Evolutionary conservation across 1,140 invertebrate species (phyloP).

Genomic region (Teleopsis dalmanni): DNA sequence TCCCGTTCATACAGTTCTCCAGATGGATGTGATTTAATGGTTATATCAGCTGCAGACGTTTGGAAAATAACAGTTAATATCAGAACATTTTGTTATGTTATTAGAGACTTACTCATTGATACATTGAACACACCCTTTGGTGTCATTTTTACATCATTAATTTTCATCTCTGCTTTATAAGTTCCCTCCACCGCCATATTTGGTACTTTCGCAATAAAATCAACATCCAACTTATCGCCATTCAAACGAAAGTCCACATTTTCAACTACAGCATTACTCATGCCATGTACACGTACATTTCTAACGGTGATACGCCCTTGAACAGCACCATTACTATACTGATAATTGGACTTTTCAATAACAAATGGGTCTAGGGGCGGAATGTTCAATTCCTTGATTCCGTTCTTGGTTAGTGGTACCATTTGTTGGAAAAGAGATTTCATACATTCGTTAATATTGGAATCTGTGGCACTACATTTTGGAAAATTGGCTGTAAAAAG

Average conservation of each 20-base stretch:
- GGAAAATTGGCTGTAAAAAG: constrained; percentile 30
- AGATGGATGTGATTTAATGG: constrained; percentile 20
- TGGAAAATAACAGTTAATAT: constrained; percentile 7
- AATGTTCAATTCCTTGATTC: constrained; percentile 33
- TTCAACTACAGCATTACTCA: constrained; percentile 26
- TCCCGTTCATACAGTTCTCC: constrained; percentile 36
- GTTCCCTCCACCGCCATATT: constrained; percentile 28
- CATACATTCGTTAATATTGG: constrained; percentile 37
- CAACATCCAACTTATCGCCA: constrained; percentile 23
- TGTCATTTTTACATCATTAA: constrained; percentile 39
- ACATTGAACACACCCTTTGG: constrained; percentile 41
- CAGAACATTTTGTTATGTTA: background rate
- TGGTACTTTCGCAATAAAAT: constrained; percentile 23
- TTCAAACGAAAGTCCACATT: constrained; percentile 29
- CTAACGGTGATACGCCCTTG: constrained; percentile 30
- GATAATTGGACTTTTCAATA: constrained; percentile 25
- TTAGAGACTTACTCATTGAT: constrained; percentile 26
- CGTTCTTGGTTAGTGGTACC: constrained; percentile 29
- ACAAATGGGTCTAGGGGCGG: constrained; percentile 38
- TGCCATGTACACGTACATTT: constrained; percentile 27
- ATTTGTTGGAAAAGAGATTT: constrained; percentile 30
- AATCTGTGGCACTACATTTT: constrained; percentile 28
- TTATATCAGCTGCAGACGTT: constrained; percentile 25
- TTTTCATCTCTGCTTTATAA: constrained; percentile 37
- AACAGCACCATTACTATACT: constrained; percentile 26